These are phyloP conservation scores for Machimus atricapillus DNA, from an alignment of 2,888 invertebrate species.

Conservation along the genomic window DNA sequence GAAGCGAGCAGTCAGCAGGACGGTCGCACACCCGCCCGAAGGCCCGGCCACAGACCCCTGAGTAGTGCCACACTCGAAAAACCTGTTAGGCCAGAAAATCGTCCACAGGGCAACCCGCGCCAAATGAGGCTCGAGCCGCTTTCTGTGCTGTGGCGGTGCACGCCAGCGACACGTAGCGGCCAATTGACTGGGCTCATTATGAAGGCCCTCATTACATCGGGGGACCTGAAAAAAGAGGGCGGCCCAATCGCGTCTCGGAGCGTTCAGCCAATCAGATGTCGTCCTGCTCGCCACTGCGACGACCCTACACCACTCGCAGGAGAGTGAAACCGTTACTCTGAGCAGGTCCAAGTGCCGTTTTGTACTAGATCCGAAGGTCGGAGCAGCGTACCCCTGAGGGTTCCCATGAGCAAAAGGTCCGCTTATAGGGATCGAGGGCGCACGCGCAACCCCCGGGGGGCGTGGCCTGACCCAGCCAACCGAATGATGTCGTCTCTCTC, in stretches of 20 bases:
- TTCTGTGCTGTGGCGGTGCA: neutral
- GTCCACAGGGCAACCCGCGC: neutral
- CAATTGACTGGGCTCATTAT: conserved; percentile 30
- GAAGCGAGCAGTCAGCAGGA: neutral
- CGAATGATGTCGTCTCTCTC: neutral
- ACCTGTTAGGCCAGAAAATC: conserved; percentile 32
- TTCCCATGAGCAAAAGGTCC: neutral
- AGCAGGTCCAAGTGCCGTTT: neutral
- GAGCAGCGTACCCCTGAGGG: neutral
- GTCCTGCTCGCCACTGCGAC: neutral
- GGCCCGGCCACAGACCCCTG: neutral
- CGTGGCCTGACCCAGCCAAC: neutral
- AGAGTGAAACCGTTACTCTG: neutral
- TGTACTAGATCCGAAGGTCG: neutral
- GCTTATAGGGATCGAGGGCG: neutral
- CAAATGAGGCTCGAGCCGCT: neutral
- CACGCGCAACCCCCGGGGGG: neutral
- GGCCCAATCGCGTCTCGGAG: neutral
- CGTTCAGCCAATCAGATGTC: conserved; percentile 3
- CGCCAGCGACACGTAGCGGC: conserved; percentile 11
- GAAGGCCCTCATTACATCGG: conserved; percentile 12
- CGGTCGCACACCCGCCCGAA: neutral
- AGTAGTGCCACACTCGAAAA: neutral
- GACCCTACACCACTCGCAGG: neutral
- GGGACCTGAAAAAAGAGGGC: neutral